Conservation (phyloP, 1,140 invertebrate genomes). For the Drosophila cardini region DNA sequence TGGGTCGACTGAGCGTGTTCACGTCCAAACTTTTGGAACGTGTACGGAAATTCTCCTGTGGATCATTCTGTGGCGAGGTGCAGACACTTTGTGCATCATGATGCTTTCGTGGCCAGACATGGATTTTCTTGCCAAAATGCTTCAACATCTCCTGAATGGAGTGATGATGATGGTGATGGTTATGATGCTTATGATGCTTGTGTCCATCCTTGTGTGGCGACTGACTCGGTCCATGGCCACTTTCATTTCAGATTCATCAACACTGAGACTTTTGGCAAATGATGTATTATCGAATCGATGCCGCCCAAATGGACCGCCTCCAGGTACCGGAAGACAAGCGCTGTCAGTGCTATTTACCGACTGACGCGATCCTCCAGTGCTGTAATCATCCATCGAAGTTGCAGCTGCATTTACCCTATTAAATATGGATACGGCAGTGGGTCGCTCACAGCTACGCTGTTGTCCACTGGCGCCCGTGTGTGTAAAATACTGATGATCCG, state of each 20-base stretch:
- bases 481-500: constrained; percentile 84
- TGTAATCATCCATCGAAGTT: constrained; percentile 77
- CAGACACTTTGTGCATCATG: constrained; percentile 85
- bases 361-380: constrained; percentile 46
- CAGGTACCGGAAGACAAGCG: constrained; percentile 32
- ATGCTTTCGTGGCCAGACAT: constrained; percentile 87
- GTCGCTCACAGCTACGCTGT: constrained; percentile 63
- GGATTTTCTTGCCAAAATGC: constrained; percentile 89
- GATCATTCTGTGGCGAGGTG: constrained; percentile 85
- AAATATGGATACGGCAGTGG: constrained; percentile 81
- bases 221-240: constrained; percentile 24
- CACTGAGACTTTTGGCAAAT: constrained; percentile 86
- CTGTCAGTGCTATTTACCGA: constrained; percentile 62
- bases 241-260: constrained; percentile 55
- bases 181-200: constrained; percentile 71
- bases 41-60: constrained; percentile 88
- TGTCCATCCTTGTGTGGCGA: constrained; percentile 74
- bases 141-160: constrained; percentile 90
- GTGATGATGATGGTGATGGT: constrained; percentile 87
- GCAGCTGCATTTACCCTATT: constrained; percentile 71
- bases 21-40: constrained; percentile 92
- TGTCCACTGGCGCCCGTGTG: constrained; percentile 75
- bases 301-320: constrained; percentile 32
- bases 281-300: constrained; percentile 86
- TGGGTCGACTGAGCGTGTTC: constrained; percentile 85